phyloP scores from a whole-genome alignment of 2,113 vertebrate genomes.

The Lamprotornis superbus region DNA sequence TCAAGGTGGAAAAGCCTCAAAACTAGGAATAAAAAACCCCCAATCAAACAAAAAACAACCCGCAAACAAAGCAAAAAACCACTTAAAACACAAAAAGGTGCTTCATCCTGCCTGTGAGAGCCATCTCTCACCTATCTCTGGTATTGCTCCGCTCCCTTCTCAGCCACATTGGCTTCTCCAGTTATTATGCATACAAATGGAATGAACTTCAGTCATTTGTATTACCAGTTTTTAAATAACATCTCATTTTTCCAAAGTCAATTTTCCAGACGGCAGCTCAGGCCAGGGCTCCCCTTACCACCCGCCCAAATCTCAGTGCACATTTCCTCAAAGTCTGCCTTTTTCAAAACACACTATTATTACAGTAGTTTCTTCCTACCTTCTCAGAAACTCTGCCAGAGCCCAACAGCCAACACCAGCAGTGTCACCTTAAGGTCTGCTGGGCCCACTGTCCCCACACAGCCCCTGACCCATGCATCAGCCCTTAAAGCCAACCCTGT shows the following conservation, averaged over 20 bases:
- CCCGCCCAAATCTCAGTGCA: not conserved
- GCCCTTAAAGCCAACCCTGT: not conserved
- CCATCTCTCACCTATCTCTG: not conserved
- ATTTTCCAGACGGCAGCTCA: slow-evolving; percentile 18
- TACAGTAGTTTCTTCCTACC: not conserved
- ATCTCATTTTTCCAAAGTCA: slow-evolving; percentile 26
- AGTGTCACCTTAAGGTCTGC: not conserved
- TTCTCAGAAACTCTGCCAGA: not conserved
- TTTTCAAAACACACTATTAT: not conserved
- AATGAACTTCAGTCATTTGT: slow-evolving; percentile 35
- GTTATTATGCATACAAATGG: slow-evolving; percentile 30
- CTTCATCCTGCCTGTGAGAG: not conserved
- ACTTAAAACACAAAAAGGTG: not conserved
- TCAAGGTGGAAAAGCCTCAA: not conserved
- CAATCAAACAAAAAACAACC: not conserved
- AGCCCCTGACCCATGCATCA: not conserved
- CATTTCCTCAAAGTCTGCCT: slow-evolving; percentile 39
- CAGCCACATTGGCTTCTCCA: not conserved
- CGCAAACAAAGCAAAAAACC: not conserved
- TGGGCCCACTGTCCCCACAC: not conserved
- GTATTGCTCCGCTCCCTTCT: not conserved
- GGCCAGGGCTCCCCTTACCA: slow-evolving; percentile 17
- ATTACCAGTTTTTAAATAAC: slow-evolving; percentile 43
- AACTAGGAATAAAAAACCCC: not conserved
- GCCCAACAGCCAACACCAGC: not conserved